Evolutionary conservation across 2,797 vertebrate genomes (phyloP), one percentile per base, ranked within the genome.

Genomic region (Aselliscus stoliczkanus): DNA sequence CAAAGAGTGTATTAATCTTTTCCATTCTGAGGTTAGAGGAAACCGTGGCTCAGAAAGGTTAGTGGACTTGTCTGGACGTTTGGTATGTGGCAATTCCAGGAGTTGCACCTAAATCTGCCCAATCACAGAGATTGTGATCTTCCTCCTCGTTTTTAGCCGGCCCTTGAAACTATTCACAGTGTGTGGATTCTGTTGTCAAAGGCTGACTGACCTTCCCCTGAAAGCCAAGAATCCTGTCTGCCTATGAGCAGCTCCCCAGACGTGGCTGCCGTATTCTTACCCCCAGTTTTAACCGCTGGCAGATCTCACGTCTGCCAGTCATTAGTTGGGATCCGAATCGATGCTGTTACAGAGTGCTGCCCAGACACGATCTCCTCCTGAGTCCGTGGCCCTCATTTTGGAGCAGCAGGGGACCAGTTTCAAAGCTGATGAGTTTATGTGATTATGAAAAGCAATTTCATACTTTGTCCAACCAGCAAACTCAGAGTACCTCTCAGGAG

Each of bases 371-470:
- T 88, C 64, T 79, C 67, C 8, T 91, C 42, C n/a, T 82, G 58
- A 86, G 82, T n/a, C 52, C 50, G 52, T 73, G 73, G 31, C 52
- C 29, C 52, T 83, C 47, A 65, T 94, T 97, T 95, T 79, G 75
- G 69, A 91, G 79, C 82, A 96, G 54, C 65, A 58, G 94, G 86
- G 96, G 91, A 89, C 60, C 54, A 67, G 39, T 95, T 96, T 93
- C 76, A 95, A 87, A 96, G 37, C 69, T 90, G 60, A 72, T 81
- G 77, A 88, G 23, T 90, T 95, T 90, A 67, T 94, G 93, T 83
- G 64, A 65, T 90, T 94, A 89, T 96, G 50, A 96, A 92, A 93
- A 96, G 54, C 54, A 93, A n/a, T 91, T 97, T 93, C 75, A 34
- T 47, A 72, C 87, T 96, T 93, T 42, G 60, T 83, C 54, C n/a